Evolutionary conservation across 2,113 vertebrate genomes (phyloP).

Genomic region (Limnothrissa miodon): DNA sequence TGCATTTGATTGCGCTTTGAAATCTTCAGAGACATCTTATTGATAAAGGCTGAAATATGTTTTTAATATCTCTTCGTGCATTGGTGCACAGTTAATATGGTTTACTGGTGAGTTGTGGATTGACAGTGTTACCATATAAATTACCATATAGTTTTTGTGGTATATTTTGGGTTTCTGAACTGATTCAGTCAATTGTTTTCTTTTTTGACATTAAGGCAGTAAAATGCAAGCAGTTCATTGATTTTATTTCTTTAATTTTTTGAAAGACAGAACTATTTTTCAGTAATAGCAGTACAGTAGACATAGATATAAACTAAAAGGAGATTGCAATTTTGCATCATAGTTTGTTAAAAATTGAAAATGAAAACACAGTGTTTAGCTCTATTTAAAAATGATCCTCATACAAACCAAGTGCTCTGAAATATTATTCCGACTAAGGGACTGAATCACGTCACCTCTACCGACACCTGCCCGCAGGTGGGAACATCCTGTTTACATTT

Average conservation of each 20-base stretch:
- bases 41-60: neutral
- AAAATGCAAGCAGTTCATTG: neutral
- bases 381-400: too few species aligned
- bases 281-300: too few species aligned
- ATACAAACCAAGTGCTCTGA: neutral
- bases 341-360: neutral
- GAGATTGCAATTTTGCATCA: neutral
- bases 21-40: neutral
- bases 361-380: too few species aligned
- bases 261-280: neutral
- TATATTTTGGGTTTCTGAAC: neutral
- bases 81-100: neutral
- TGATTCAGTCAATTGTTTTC: neutral
- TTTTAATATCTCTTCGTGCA: neutral
- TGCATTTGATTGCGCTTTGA: neutral
- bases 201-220: neutral
- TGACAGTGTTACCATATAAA: neutral
- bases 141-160: neutral
- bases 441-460: conserved; percentile 34
- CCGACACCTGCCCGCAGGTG: conserved; percentile 42
- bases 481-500: conserved; percentile 35
- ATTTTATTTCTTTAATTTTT: neutral
- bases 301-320: neutral
- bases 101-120: neutral
- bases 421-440: neutral